These are phyloP conservation scores for Patella pellucida DNA, from an alignment of 2,888 invertebrate species.

Conservation along the genomic window DNA sequence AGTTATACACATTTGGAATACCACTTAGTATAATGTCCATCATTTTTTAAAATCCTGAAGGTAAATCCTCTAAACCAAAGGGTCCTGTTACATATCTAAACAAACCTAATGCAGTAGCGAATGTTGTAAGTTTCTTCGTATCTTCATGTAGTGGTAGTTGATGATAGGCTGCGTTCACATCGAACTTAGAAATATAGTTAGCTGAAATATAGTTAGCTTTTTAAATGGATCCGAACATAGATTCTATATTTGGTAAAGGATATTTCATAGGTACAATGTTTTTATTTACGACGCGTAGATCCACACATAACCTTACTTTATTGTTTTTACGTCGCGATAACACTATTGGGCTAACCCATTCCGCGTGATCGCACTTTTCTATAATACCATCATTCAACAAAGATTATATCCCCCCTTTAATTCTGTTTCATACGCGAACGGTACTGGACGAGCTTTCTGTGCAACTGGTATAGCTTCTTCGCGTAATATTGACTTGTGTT, in stretches of 20 bases:
- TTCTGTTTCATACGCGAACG: background rate
- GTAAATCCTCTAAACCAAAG: background rate
- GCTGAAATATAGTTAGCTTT: too few species aligned
- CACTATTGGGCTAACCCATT: background rate
- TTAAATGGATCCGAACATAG: background rate
- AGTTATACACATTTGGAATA: background rate
- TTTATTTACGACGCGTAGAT: background rate
- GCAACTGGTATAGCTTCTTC: background rate
- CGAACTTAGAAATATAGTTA: background rate
- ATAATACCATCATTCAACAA: background rate
- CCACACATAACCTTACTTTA: background rate
- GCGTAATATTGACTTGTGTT: background rate
- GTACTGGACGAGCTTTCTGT: background rate
- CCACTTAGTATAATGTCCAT: background rate
- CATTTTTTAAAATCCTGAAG: background rate
- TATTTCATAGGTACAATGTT: conserved; percentile 3
- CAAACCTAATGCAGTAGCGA: background rate
- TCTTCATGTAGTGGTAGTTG: background rate
- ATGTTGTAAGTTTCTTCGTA: background rate
- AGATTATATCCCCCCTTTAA: background rate
- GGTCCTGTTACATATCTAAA: background rate
- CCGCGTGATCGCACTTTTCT: background rate
- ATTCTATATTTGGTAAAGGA: background rate
- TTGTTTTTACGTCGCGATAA: background rate
- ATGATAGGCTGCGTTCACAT: background rate